A percentile compares a stretch with the other conserved stretches of the same genome.
phyloP scores from a whole-genome alignment of 2,113 vertebrate genomes.

The Bubo scandiacus region DNA sequence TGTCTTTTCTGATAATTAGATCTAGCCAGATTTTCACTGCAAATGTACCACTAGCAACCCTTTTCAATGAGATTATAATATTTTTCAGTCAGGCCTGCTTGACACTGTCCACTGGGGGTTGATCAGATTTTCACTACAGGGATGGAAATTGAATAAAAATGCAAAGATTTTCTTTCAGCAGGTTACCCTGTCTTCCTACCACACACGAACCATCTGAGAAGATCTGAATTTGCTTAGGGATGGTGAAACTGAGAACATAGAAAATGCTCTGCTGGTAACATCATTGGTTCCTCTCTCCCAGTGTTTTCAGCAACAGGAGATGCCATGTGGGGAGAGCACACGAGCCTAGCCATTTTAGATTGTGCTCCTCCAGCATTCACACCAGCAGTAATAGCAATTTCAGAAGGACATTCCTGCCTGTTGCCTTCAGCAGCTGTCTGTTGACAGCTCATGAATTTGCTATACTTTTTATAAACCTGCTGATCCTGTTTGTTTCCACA shows the following conservation, averaged over 20 bases:
- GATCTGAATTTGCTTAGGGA: background rate
- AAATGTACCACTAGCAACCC: background rate
- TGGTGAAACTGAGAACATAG: background rate
- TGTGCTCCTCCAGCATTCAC: background rate
- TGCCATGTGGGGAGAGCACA: background rate
- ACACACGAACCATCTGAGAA: background rate
- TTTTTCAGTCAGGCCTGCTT: background rate
- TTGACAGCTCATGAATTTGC: background rate
- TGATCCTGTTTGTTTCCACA: conserved; percentile 8
- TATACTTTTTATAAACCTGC: conserved; percentile 22
- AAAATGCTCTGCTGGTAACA: background rate
- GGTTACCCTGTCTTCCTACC: background rate
- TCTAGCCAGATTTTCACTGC: background rate
- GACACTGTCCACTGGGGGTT: background rate
- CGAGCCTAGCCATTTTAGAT: accelerated
- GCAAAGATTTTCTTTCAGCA: background rate
- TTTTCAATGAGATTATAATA: background rate
- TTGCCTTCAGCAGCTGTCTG: background rate
- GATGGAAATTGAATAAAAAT: background rate
- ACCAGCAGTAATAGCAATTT: background rate
- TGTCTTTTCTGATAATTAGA: background rate
- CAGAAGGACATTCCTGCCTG: background rate
- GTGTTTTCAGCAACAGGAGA: background rate
- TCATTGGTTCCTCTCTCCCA: background rate
- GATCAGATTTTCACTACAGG: background rate